These are phyloP conservation scores for Rhinoderma darwinii DNA, from an alignment of 2,113 vertebrate genomes.

Conservation along the genomic window DNA sequence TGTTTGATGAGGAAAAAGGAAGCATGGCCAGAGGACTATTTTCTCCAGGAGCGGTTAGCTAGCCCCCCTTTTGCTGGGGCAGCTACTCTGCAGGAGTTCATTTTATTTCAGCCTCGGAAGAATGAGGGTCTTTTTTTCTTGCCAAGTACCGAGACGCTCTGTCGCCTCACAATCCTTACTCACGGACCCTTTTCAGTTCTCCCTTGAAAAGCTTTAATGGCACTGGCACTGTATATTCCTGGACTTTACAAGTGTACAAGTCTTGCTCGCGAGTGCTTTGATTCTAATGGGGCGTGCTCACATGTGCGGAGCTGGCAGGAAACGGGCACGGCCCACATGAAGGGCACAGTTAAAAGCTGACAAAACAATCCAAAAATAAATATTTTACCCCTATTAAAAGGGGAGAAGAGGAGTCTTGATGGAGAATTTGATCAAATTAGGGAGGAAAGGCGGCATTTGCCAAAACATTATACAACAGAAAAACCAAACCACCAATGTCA, in stretches of 20 bases:
- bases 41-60: background rate
- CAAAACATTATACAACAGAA: no score
- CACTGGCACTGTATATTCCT: constrained; percentile 54
- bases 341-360: background rate
- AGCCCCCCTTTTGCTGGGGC: constrained; percentile 39
- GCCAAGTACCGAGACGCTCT: constrained; percentile 22
- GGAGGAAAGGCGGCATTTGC: no score
- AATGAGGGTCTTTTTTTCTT: constrained; percentile 48
- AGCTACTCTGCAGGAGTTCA: constrained; percentile 49
- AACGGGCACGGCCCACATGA: constrained; percentile 55
- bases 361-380: constrained; percentile 28
- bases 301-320: constrained; percentile 59
- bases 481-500: no score
- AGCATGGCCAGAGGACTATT: background rate
- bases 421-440: no score
- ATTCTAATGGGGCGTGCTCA: constrained; percentile 55
- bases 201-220: constrained; percentile 24
- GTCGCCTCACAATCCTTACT: constrained; percentile 57
- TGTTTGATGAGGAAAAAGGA: constrained; percentile 26
- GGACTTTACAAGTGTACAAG: constrained; percentile 59
- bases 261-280: constrained; percentile 53
- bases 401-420: background rate
- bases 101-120: constrained; percentile 56
- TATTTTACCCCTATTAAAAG: background rate
- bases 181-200: background rate